phyloP scores from a whole-genome alignment of 2,888 invertebrate genomes.

The Blera fallax region DNA sequence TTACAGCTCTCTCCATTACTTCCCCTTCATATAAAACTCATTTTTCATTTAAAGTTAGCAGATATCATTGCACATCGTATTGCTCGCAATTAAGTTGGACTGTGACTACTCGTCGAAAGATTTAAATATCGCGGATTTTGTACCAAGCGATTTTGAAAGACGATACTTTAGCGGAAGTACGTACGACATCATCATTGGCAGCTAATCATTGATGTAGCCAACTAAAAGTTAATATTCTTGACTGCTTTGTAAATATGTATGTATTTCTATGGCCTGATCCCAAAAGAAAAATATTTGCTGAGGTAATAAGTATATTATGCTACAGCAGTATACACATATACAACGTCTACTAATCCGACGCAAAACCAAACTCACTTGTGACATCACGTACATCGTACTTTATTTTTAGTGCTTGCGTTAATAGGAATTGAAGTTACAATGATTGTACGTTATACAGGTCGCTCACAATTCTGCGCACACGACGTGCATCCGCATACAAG shows the following conservation, averaged over 20 bases:
- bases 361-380: too few relatives aligned
- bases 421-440: too few relatives aligned
- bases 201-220: conserved; percentile 3
- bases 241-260: neutral
- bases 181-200: conserved; percentile 55
- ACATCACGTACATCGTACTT: too few relatives aligned
- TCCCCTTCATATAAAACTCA: neutral
- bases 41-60: neutral
- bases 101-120: neutral
- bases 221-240: neutral
- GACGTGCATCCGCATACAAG: too few relatives aligned
- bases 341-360: too few relatives aligned
- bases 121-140: neutral
- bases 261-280: too few relatives aligned
- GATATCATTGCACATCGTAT: neutral
- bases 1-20: neutral
- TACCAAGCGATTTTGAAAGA: neutral
- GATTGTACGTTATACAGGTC: too few relatives aligned
- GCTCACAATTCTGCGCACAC: too few relatives aligned
- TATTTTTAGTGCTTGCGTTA: too few relatives aligned
- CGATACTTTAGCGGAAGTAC: conserved; percentile 30
- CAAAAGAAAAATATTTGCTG: too few relatives aligned
- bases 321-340: too few relatives aligned
- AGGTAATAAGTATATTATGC: too few relatives aligned
- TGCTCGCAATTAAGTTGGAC: neutral